These are phyloP conservation scores for Urocolius indicus DNA, from an alignment of 2,113 vertebrate genomes.

Conservation along the genomic window DNA sequence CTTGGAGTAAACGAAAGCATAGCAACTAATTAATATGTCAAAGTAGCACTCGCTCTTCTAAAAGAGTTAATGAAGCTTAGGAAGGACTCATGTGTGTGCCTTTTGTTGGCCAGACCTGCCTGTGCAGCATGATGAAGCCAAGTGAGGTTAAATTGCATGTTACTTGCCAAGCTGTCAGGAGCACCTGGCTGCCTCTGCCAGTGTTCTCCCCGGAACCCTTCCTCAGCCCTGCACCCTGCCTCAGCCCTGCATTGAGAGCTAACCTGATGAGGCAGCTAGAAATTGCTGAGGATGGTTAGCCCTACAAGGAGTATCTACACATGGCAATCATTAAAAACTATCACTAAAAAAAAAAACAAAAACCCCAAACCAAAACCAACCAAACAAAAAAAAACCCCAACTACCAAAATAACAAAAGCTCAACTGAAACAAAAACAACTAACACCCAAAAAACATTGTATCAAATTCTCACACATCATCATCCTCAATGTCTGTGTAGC, in stretches of 20 bases:
- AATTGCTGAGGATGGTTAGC: constrained; percentile 11
- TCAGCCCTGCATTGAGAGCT: neutral
- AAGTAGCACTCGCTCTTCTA: constrained; percentile 65
- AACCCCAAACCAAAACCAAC: too few species aligned
- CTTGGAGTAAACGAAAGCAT: constrained; percentile 64
- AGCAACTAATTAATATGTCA: constrained; percentile 82
- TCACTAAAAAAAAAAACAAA: neutral
- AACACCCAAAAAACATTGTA: neutral
- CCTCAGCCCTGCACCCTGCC: neutral
- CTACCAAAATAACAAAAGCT: accelerated
- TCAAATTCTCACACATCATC: accelerated
- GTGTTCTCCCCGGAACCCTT: neutral
- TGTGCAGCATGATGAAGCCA: neutral
- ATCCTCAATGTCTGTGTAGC: constrained; percentile 15
- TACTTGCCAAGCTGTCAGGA: constrained; percentile 19
- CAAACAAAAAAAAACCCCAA: too few species aligned
- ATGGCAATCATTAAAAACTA: constrained; percentile 33
- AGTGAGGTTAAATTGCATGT: neutral
- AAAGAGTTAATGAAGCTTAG: constrained; percentile 75
- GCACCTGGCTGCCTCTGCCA: constrained; percentile 45
- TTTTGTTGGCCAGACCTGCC: constrained; percentile 34
- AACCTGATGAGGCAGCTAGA: neutral
- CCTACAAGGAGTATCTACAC: constrained; percentile 29
- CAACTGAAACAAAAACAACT: accelerated
- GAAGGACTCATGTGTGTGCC: constrained; percentile 58